phyloP scores from a whole-genome alignment of 2,888 invertebrate species.

The Matsumyia berberina region DNA sequence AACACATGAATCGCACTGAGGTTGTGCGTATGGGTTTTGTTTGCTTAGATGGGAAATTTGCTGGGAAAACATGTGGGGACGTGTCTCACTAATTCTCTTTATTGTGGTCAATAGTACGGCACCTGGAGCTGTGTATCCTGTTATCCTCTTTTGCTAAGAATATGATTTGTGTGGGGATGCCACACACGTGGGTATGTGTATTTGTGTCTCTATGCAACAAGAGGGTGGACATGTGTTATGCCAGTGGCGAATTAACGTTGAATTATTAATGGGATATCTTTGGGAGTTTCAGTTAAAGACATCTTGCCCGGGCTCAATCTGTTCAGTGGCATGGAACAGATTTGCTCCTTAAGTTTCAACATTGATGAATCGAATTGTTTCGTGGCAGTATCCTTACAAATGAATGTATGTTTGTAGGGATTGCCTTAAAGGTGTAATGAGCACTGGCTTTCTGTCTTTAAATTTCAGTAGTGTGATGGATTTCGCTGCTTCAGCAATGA shows the following conservation, averaged over 20 bases:
- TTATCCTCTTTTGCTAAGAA: constrained; percentile 56
- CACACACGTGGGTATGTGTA: background rate
- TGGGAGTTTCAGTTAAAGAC: constrained; percentile 43
- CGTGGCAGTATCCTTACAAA: background rate
- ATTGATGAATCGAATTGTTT: constrained; percentile 21
- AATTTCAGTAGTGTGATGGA: no score
- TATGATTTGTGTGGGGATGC: constrained; percentile 55
- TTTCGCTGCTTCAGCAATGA: no score
- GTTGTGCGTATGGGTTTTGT: constrained; percentile 39
- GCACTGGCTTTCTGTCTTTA: background rate
- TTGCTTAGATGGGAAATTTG: constrained; percentile 65
- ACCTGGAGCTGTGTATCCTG: constrained; percentile 58
- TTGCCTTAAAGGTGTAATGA: background rate
- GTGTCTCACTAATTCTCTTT: constrained; percentile 74
- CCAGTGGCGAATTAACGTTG: constrained; percentile 72
- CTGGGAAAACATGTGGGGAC: constrained; percentile 64
- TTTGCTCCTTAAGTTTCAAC: constrained; percentile 52
- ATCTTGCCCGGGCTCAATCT: constrained; percentile 20
- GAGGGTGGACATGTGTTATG: constrained; percentile 66
- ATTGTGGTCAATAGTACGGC: constrained; percentile 67
- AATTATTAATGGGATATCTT: constrained; percentile 70
- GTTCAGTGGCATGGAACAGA: constrained; percentile 23
- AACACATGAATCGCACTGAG: constrained; percentile 8
- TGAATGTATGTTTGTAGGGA: no score
- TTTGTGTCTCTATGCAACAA: constrained; percentile 34